phyloP scores from a whole-genome alignment of 2,888 invertebrate genomes.

The Baronia brevicornis region DNA sequence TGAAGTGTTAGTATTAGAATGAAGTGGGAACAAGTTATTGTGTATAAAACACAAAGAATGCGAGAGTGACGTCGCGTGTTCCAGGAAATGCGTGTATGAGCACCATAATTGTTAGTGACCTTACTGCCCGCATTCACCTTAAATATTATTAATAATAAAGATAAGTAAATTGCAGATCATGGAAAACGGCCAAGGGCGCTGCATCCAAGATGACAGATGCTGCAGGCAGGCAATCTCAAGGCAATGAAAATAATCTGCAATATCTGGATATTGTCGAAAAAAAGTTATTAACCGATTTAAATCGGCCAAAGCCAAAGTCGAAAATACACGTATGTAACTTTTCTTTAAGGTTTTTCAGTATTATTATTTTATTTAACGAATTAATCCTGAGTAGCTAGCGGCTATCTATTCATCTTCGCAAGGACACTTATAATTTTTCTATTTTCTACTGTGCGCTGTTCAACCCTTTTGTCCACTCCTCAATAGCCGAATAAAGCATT shows the following conservation, averaged over 20 bases:
- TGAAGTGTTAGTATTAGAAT: no score
- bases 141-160: constrained; percentile 39
- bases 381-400: no score
- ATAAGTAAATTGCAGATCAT: constrained; percentile 33
- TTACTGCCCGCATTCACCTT: constrained; percentile 38
- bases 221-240: constrained; percentile 8
- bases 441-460: no score
- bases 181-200: constrained; percentile 48
- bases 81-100: constrained; percentile 12
- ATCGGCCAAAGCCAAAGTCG: no score
- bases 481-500: no score
- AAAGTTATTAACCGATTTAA: constrained; percentile 18
- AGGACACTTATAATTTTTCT: no score
- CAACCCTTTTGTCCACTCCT: no score
- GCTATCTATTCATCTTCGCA: no score
- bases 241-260: constrained; percentile 12
- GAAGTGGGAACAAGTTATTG: no score
- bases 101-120: constrained; percentile 17
- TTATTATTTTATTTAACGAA: no score
- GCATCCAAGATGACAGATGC: constrained; percentile 23
- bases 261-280: constrained; percentile 20
- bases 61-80: background rate
- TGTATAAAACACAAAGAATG: background rate
- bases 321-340: no score
- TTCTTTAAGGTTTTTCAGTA: no score